Conservation (phyloP, 1,140 invertebrate genomes). For the Plodia interpunctella region DNA sequence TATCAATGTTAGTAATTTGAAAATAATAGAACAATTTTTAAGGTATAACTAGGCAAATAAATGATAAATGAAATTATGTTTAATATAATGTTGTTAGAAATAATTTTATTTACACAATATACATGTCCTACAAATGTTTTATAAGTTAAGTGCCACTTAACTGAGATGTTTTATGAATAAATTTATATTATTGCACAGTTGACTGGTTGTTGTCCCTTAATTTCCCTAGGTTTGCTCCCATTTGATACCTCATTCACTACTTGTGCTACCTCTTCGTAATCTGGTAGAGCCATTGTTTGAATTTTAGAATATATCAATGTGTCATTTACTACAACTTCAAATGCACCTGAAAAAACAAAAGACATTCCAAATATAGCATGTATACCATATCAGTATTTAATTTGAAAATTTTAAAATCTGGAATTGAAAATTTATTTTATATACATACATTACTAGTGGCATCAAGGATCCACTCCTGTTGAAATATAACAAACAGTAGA, state of each 20-base stretch:
- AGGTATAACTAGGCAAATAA: neutral
- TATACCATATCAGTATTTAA: too few relatives aligned
- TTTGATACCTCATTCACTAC: conserved; percentile 74
- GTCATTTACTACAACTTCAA: conserved; percentile 81
- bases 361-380: neutral
- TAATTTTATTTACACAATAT: conserved; percentile 13
- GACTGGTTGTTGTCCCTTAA: conserved; percentile 78
- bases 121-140: conserved; percentile 8
- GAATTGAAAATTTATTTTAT: too few relatives aligned
- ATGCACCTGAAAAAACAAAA: conserved; percentile 78
- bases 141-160: conserved; percentile 3
- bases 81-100: conserved; percentile 15
- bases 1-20: too few relatives aligned
- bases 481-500: too few relatives aligned
- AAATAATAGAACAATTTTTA: too few relatives aligned
- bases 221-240: conserved; percentile 68
- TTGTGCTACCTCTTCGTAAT: conserved; percentile 78
- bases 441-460: too few relatives aligned
- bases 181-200: conserved; percentile 75
- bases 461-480: too few relatives aligned
- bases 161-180: conserved; percentile 16
- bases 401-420: too few relatives aligned
- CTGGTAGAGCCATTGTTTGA: conserved; percentile 80
- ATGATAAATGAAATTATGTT: conserved; percentile 2
- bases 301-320: conserved; percentile 82